A percentile compares a stretch with the other conserved stretches of the same genome.
Evolutionary conservation across 2,113 vertebrate genomes (phyloP).

Genomic region (Archilochus colubris): DNA sequence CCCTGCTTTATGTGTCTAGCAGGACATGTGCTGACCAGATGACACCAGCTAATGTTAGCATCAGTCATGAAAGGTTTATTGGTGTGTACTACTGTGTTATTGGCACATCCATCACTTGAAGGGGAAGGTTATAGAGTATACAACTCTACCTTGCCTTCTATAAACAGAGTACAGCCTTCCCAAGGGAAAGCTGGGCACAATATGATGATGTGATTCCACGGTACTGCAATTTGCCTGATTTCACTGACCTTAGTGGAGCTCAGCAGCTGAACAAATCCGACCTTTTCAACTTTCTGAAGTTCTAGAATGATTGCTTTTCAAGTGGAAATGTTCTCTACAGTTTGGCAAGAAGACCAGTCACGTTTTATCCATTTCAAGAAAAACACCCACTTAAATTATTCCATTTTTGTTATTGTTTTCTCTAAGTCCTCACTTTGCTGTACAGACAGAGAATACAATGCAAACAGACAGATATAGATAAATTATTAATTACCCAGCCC

Average conservation of each 20-base stretch:
- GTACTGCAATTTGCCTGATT: background rate
- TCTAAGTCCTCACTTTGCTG: background rate
- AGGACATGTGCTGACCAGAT: background rate
- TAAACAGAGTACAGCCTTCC: background rate
- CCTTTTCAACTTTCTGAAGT: background rate
- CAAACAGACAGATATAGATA: background rate
- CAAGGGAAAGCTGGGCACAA: background rate
- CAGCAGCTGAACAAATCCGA: background rate
- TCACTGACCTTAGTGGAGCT: background rate
- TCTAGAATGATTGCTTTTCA: background rate
- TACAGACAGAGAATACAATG: background rate
- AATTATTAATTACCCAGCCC: background rate
- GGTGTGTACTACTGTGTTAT: background rate
- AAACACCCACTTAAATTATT: background rate
- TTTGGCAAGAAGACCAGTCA: background rate
- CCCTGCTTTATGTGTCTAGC: background rate
- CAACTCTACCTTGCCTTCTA: background rate
- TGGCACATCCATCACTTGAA: background rate
- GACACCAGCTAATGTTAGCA: fast-evolving
- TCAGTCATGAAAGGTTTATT: background rate
- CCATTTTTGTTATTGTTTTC: background rate
- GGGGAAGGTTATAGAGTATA: background rate
- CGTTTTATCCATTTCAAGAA: background rate
- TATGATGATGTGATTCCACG: background rate
- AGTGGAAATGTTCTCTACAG: background rate